Evolutionary conservation across 2,113 vertebrate genomes (phyloP), one percentile per base, ranked within the genome.

Genomic region (Anhinga anhinga): DNA sequence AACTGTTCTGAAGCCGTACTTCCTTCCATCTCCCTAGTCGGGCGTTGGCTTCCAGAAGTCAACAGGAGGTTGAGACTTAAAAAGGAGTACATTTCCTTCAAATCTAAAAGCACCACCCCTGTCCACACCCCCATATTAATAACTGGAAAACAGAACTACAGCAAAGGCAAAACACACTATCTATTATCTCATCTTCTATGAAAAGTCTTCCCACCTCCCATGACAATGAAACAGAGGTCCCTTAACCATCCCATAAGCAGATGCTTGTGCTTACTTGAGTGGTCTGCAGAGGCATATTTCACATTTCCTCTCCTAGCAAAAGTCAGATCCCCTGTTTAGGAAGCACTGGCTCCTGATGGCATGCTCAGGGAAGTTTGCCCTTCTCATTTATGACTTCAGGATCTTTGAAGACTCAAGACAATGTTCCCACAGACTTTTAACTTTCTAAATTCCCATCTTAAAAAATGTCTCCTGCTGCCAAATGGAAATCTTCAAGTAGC

Each of bases 1-100:
- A 95, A 95, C 53, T 82, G 69, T 91, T 97, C 89, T 93, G 95
- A 85, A 93, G 67, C 27, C 4, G 42, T 91, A 88, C 70, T 94
- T 97, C 82, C 77, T 95, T 96, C 89, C 89, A 58, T 47, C 72
- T 93, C 78, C 45, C 18, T 58, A n/a, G 23, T 5, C 3, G 47
- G 77, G 58, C 0, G 36, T 73, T 84, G 73, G 67, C 56, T 95
- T 94, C 65, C 88, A 94, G 73, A 70, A 88, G 73, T 74, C 69
- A 93, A 81, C 52, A 86, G 47, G 40, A 88, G 67, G 20, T 9
- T 47, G 18, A 71, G 45, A 58, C 23, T 53, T 85, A 45, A 78
- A 78, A 93, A 73, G 52, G 53, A 95, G 27, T 12, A 69, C 17
- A 94, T 82, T 85, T 58, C 66, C 58, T 82, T 50, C 79, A 53